These are phyloP conservation scores for Agriopis leucophaearia DNA, from an alignment of 2,888 invertebrate genomes.

Conservation along the genomic window DNA sequence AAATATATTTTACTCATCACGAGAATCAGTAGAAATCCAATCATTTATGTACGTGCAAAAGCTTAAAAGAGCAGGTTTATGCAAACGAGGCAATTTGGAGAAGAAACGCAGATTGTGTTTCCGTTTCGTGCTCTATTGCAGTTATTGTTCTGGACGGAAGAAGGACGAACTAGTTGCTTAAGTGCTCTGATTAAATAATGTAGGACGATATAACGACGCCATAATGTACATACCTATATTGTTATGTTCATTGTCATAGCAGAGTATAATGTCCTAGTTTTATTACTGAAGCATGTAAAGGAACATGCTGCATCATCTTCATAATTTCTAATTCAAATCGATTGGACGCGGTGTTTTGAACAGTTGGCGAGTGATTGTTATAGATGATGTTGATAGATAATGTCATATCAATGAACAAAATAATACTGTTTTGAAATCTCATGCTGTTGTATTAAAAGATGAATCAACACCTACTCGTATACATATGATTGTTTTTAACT, in stretches of 20 bases:
- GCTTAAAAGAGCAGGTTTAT: slow-evolving; percentile 25
- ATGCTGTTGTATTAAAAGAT: not conserved
- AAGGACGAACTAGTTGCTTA: slow-evolving; percentile 66
- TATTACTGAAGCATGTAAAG: slow-evolving; percentile 3
- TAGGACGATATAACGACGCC: slow-evolving; percentile 55
- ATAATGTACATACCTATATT: slow-evolving; percentile 38
- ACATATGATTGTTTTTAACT: not conserved
- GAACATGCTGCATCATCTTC: slow-evolving; percentile 33
- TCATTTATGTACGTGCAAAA: slow-evolving; percentile 18
- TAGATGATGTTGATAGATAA: slow-evolving; percentile 23
- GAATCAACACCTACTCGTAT: not conserved
- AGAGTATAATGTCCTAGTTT: slow-evolving; percentile 19
- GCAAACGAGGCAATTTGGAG: slow-evolving; percentile 29
- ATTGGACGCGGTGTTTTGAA: slow-evolving; percentile 22
- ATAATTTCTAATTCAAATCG: slow-evolving; percentile 33
- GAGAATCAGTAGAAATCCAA: slow-evolving; percentile 15
- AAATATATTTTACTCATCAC: slow-evolving; percentile 1
- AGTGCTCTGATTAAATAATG: slow-evolving; percentile 67
- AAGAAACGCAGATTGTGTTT: slow-evolving; percentile 35
- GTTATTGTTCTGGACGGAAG: slow-evolving; percentile 55
- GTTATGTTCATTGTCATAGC: slow-evolving; percentile 40
- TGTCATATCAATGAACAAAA: slow-evolving; percentile 31
- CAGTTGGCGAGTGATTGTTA: slow-evolving; percentile 25
- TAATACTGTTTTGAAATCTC: slow-evolving; percentile 7
- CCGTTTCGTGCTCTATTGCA: slow-evolving; percentile 46